Percentiles rank a stretch among this genome's conserved stretches.
phyloP scores from a whole-genome alignment of 2,888 invertebrate species.

The Parasteatoda lunata region DNA sequence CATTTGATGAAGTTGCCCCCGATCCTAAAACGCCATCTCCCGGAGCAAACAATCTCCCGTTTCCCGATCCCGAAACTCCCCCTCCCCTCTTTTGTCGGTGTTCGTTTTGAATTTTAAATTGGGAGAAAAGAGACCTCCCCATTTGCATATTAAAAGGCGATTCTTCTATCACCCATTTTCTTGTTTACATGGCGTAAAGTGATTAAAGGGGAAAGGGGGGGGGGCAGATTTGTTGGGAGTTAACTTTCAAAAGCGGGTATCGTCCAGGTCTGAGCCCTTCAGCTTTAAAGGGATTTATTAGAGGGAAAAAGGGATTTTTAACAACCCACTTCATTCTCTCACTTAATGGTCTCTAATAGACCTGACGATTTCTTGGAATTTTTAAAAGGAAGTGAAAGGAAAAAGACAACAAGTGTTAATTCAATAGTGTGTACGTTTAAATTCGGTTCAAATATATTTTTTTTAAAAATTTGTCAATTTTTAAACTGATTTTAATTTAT shows the following conservation, averaged over 20 bases:
- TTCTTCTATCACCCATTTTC: slow-evolving; percentile 16
- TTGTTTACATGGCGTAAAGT: slow-evolving; percentile 30
- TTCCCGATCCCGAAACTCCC: not conserved
- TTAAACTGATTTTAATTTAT: no score
- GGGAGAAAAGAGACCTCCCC: slow-evolving; percentile 9
- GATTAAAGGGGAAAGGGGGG: not conserved
- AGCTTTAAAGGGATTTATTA: not conserved
- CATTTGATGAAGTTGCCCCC: not conserved
- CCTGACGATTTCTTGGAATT: no score
- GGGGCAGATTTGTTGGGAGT: not conserved
- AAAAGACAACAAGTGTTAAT: no score
- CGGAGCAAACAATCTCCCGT: not conserved
- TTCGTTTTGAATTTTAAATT: slow-evolving; percentile 40
- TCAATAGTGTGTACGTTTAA: no score
- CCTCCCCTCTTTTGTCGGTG: not conserved
- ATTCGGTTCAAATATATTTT: no score
- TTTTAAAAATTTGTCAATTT: no score
- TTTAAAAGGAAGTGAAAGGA: no score
- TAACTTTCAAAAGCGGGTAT: not conserved
- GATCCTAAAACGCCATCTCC: slow-evolving; percentile 2
- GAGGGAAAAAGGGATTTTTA: slow-evolving; percentile 1
- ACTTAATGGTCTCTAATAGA: no score
- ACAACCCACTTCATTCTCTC: not conserved
- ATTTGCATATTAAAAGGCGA: slow-evolving; percentile 50
- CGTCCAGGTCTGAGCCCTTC: not conserved